phyloP scores from a whole-genome alignment of 1,140 invertebrate genomes.

The Diabrotica undecimpunctata region DNA sequence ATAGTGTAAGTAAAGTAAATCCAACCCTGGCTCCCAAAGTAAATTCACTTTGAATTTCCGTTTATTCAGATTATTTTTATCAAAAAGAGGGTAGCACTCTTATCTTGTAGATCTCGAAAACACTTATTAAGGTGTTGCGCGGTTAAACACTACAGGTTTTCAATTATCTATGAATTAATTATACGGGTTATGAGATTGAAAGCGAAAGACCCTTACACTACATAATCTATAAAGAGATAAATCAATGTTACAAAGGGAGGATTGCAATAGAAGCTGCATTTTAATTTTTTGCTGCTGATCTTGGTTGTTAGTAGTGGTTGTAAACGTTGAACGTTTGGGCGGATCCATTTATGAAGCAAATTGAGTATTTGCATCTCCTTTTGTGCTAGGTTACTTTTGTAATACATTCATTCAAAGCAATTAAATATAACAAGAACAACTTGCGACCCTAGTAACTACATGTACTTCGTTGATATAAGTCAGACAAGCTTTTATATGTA shows the following conservation, averaged over 20 bases:
- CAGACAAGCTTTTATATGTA: no score
- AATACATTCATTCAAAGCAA: no score
- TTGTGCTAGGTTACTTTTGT: no score
- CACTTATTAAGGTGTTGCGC: constrained; percentile 2
- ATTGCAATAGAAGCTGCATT: neutral
- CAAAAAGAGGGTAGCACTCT: neutral
- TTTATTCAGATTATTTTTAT: constrained; percentile 1
- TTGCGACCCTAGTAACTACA: no score
- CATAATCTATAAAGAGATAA: neutral
- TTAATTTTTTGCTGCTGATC: neutral
- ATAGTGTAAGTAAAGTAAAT: no score
- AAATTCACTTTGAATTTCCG: neutral
- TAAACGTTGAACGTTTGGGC: constrained; percentile 1
- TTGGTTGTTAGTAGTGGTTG: neutral
- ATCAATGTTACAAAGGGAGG: neutral
- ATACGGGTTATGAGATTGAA: constrained; percentile 2
- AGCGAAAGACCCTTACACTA: neutral
- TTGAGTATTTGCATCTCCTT: no score
- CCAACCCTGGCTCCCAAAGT: no score
- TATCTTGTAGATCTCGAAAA: constrained; percentile 3
- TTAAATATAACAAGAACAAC: no score
- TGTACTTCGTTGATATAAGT: no score
- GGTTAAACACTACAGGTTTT: constrained; percentile 2
- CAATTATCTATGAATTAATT: constrained; percentile 3
- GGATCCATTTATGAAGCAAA: no score